Evolutionary conservation across 1,140 invertebrate species (phyloP).

Genomic region (Psix sp.): DNA sequence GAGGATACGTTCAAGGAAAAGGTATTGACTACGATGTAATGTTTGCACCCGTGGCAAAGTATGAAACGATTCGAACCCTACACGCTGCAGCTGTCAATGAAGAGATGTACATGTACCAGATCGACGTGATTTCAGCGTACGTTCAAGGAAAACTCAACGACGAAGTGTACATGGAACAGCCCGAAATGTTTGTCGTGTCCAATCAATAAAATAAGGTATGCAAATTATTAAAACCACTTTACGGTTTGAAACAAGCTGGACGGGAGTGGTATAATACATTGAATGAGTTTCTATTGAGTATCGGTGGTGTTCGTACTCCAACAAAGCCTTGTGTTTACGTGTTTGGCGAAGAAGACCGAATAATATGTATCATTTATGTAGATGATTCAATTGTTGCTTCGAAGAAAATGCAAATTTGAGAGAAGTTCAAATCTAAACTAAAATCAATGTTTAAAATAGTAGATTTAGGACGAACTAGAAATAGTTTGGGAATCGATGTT

Average conservation of each 20-base stretch:
- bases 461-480: constrained; percentile 15
- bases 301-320: constrained; percentile 8
- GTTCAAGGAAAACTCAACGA: constrained; percentile 25
- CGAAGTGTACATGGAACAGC: constrained; percentile 29
- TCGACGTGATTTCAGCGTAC: constrained; percentile 32
- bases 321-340: constrained; percentile 34
- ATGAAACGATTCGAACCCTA: constrained; percentile 36
- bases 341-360: constrained; percentile 5
- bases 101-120: constrained; percentile 35
- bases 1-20: constrained; percentile 5
- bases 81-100: constrained; percentile 23
- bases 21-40: constrained; percentile 29
- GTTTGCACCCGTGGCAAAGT: constrained; percentile 29
- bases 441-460: constrained; percentile 21
- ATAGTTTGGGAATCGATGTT: constrained; percentile 31
- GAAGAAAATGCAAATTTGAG: constrained; percentile 7
- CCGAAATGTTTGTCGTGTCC: constrained; percentile 11
- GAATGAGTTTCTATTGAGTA: not conserved
- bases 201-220: constrained; percentile 27
- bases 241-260: constrained; percentile 34
- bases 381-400: constrained; percentile 29
- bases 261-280: constrained; percentile 33
- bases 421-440: constrained; percentile 12
- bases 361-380: constrained; percentile 32
- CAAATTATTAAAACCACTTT: constrained; percentile 20